Base-by-base conservation (phyloP, 1,140 invertebrate species). In the Drosophila albomicans region DNA sequence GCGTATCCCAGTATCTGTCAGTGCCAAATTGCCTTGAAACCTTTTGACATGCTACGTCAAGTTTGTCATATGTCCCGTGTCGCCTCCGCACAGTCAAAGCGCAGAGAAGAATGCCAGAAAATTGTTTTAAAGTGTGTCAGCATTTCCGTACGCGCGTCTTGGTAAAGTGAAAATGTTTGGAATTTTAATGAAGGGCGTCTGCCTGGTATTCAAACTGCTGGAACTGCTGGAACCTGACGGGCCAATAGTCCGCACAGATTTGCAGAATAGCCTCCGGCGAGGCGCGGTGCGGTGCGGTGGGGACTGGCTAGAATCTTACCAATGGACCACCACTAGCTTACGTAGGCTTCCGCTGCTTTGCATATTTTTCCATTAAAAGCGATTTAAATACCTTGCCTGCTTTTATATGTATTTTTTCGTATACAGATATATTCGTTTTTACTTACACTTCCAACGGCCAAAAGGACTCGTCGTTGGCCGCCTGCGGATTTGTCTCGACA, bases 81-180 rank as follows among this genome's bases (percentile, higher is more conserved):
- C 59, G 58, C 68, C 67, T 46, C 35, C 77, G 30, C 54, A 45
- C 52, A 56, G 30, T 38, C 52, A 16, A 38, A 56, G 30, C 30
- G 20, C 4, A 32, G 51, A 65, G 62, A 84, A 75, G 67, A 82
- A 86, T 77, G 82, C 79, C 63, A 73, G 81, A 89, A 88, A 89
- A 88, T 88, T 89, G 85, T 89, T 88, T 88, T 88, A 88, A 89
- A 88, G 86, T 90, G 85, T 88, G 85, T 89, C 85, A 85, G 85
- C 81, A 90, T 85, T 89, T 89, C 73, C 69, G 66, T 75, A 41
- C 38, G 51, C 49, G 66, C 43, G 28, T 69, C 59, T 76, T 79
- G 41, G 72, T 54, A 87, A 88, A 88, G 78, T 88, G 85, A 88
- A 88, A 88, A 89, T 88, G 85, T 75, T 81, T 79, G 85, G 85